These are phyloP conservation scores for Liodrosophila aerea DNA, from an alignment of 2,888 invertebrate species.

Conservation along the genomic window DNA sequence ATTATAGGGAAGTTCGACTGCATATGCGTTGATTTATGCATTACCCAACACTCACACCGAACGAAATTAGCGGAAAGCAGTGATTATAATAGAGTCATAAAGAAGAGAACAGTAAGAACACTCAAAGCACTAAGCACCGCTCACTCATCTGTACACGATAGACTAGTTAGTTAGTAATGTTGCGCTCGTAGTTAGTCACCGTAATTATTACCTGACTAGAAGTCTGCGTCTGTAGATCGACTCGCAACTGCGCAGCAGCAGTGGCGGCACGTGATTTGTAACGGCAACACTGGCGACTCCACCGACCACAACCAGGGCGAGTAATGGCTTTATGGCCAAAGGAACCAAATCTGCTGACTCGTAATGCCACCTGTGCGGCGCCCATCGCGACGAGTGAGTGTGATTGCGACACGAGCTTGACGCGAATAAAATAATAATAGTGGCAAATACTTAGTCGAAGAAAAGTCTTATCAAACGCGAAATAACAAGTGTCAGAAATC, in stretches of 20 bases:
- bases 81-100: too few relatives aligned
- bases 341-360: background rate
- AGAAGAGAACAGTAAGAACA: too few relatives aligned
- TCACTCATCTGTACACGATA: too few relatives aligned
- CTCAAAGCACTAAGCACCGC: too few relatives aligned
- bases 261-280: conserved; percentile 29
- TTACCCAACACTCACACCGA: too few relatives aligned
- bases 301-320: background rate
- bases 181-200: background rate
- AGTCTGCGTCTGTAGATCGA: conserved; percentile 13
- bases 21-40: too few relatives aligned
- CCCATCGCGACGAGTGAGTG: conserved; percentile 14
- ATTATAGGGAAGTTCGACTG: too few relatives aligned
- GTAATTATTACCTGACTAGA: conserved; percentile 38
- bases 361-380: conserved; percentile 16
- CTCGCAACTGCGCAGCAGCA: conserved; percentile 33
- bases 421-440: conserved; percentile 14
- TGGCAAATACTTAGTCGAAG: conserved; percentile 21
- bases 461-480: conserved; percentile 10
- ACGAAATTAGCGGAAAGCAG: too few relatives aligned
- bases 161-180: conserved; percentile 1
- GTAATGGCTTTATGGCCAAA: background rate
- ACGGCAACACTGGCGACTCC: conserved; percentile 27
- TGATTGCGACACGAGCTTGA: conserved; percentile 16
- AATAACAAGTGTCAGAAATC: conserved; percentile 21